Base-by-base conservation (phyloP, 2,797 vertebrate species). In the Coendou prehensilis region DNA sequence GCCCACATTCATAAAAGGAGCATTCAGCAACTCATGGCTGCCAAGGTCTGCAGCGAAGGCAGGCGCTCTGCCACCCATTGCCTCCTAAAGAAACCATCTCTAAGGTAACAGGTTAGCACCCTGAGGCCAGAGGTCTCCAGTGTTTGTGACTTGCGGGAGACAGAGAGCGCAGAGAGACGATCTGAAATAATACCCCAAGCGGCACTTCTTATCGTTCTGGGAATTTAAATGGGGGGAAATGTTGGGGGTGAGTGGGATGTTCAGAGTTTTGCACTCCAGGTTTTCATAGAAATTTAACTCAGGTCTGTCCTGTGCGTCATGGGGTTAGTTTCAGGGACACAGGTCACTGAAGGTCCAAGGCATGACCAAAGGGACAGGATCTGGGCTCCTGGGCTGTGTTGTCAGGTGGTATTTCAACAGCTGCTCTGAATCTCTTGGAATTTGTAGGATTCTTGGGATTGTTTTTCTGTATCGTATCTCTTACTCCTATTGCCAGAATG, bases 1-100 rank as follows among this genome's bases (percentile, higher is more conserved):
- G 97, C 98, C 97, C 94, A 97, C 98, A 99, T 99, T 99, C 99
- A 99, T 99, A 97, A 98, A 98, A 98, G 97, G 96, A 98, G 98
- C 95, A 96, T 98, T 98, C 97, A 98, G 97, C 97, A 94, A 97
- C 97, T 98, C 97, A 97, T 87, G 93, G 97, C 98, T 98, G 99
- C 99, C 99, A 99, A 99, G 98, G 98, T 98, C 99, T 99, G 99
- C 99, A 99, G 98, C 89, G 95, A 98, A 99, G 98, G 98, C 98
- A 99, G 99, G 98, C 97, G 98, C 98, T 98, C 97, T 98, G 97
- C 98, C 98, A 98, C 98, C 98, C 97, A 87, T 71, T 97, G 98
- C 97, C 96, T 98, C 97, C 96, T 98, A 98, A 98, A 98, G 98
- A 98, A 98, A 98, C 97, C 98, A 98, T 98, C 98, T 98, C 98